phyloP scores from a whole-genome alignment of 1,140 invertebrate genomes.

The Drosophila parabipectinata region DNA sequence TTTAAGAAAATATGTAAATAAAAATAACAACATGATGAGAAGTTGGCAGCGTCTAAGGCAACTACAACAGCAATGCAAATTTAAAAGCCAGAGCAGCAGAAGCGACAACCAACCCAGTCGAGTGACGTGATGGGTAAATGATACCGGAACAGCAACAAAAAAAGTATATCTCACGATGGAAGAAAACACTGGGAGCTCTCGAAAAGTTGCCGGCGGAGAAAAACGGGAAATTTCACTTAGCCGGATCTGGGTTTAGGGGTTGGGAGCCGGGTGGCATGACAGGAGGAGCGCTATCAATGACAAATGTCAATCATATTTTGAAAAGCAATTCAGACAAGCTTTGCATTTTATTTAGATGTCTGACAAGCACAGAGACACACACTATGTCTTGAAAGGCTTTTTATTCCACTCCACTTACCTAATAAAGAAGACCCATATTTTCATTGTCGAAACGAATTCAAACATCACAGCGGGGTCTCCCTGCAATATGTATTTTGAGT shows the following conservation, averaged over 20 bases:
- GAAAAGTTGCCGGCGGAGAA: slow-evolving; percentile 23
- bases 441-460: slow-evolving; percentile 30
- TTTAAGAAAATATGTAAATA: slow-evolving; percentile 80
- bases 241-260: slow-evolving; percentile 12
- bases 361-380: slow-evolving; percentile 5
- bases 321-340: slow-evolving; percentile 46
- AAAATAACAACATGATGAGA: slow-evolving; percentile 65
- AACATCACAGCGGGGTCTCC: not conserved
- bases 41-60: slow-evolving; percentile 48
- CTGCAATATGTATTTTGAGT: slow-evolving; percentile 7
- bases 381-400: slow-evolving; percentile 13
- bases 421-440: slow-evolving; percentile 8
- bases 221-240: slow-evolving; percentile 50
- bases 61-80: slow-evolving; percentile 2
- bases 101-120: slow-evolving; percentile 21
- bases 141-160: slow-evolving; percentile 44
- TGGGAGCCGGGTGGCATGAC: not conserved
- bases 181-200: slow-evolving; percentile 27
- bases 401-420: not conserved
- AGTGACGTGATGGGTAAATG: slow-evolving; percentile 76
- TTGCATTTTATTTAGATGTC: slow-evolving; percentile 49
- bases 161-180: slow-evolving; percentile 10
- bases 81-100: slow-evolving; percentile 9
- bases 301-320: slow-evolving; percentile 58
- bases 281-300: slow-evolving; percentile 39